Conservation (phyloP, 2,113 vertebrate genomes). For the Mesitornis unicolor region DNA sequence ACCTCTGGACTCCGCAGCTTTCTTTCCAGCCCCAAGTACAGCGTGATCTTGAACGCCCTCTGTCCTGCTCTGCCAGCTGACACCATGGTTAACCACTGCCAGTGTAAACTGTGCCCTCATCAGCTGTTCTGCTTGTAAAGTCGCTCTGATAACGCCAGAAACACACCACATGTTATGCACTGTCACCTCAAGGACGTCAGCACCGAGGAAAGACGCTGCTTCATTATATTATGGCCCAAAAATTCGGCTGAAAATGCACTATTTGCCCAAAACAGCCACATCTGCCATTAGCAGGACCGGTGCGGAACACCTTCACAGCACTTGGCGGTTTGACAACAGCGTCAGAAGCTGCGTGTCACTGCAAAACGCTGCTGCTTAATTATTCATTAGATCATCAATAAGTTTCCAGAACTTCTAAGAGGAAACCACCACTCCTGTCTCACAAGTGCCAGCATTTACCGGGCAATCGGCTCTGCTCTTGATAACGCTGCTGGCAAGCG, state of each 20-base stretch:
- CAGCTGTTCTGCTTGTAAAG: not conserved
- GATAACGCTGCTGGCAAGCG: not conserved
- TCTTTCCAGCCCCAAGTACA: conserved; percentile 1
- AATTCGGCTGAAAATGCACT: not conserved
- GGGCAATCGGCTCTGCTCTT: not conserved
- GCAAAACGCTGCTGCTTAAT: not conserved
- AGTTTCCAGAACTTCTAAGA: not conserved
- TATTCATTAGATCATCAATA: not conserved
- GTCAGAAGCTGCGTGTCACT: not conserved
- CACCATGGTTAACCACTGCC: not conserved
- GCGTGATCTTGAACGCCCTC: not conserved
- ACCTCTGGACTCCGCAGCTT: not conserved
- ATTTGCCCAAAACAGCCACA: not conserved
- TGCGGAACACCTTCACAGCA: not conserved
- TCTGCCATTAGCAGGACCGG: not conserved
- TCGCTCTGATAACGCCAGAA: not conserved
- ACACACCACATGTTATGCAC: not conserved
- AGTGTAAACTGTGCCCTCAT: not conserved
- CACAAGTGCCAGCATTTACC: not conserved
- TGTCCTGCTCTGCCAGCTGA: not conserved
- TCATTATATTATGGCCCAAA: not conserved
- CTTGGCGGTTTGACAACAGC: not conserved
- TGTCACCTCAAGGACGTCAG: not conserved
- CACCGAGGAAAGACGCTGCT: not conserved
- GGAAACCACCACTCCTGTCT: not conserved